Conservation (phyloP, 2,797 vertebrate genomes). For the Gila robusta region DNA sequence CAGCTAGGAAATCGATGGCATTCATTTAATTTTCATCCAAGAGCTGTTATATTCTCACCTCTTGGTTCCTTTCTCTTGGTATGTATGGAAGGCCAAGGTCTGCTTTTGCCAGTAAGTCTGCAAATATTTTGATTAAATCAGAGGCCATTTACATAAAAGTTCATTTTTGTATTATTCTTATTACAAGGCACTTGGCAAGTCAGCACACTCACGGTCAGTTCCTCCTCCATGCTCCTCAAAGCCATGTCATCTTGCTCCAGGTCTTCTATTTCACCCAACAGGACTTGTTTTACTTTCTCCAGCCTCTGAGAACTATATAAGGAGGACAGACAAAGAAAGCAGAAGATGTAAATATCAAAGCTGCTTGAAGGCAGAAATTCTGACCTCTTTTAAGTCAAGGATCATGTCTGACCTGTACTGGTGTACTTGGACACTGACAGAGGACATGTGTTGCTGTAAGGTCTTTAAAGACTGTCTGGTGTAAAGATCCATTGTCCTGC, state of each 20-base stretch:
- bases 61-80: constrained; percentile 80
- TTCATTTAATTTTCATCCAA: neutral
- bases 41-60: constrained; percentile 80
- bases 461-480: constrained; percentile 84
- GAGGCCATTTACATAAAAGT: neutral
- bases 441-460: constrained; percentile 81
- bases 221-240: constrained; percentile 88
- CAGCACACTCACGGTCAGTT: constrained; percentile 78
- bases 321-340: constrained; percentile 12
- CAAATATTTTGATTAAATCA: constrained; percentile 34
- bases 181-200: neutral
- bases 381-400: neutral
- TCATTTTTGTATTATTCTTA: neutral
- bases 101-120: constrained; percentile 88
- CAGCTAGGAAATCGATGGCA: neutral
- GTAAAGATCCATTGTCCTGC: constrained; percentile 84
- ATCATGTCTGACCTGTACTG: constrained; percentile 56
- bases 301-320: constrained; percentile 80
- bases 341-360: neutral
- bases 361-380: neutral
- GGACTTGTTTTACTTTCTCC: constrained; percentile 79
- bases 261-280: constrained; percentile 84
- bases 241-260: constrained; percentile 85
- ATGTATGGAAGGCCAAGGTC: constrained; percentile 75
- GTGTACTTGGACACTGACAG: constrained; percentile 78